These are phyloP conservation scores for Leptatherina wallacei DNA, from an alignment of 2,797 vertebrate species.

Conservation along the genomic window DNA sequence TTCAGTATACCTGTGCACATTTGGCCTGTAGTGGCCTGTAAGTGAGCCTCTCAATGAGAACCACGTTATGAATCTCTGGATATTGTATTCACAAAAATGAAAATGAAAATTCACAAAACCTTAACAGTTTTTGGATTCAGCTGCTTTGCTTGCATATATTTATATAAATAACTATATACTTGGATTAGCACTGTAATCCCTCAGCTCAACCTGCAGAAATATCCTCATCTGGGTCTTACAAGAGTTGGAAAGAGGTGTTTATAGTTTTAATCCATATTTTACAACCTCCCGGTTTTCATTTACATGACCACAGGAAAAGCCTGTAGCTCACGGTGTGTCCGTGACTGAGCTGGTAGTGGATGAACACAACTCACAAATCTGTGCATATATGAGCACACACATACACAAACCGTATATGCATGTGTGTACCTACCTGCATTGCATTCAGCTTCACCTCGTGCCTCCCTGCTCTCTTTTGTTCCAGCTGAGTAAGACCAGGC, in stretches of 20 bases:
- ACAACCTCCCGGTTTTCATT: slow-evolving; percentile 64
- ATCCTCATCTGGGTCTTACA: slow-evolving; percentile 75
- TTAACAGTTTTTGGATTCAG: too few relatives aligned
- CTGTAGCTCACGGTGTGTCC: slow-evolving; percentile 30
- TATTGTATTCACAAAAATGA: not conserved
- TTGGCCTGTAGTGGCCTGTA: not conserved
- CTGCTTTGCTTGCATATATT: not conserved
- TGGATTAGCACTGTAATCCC: slow-evolving; percentile 43
- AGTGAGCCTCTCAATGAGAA: not conserved
- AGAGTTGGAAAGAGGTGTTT: slow-evolving; percentile 77
- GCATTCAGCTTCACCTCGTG: slow-evolving; percentile 17
- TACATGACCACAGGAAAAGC: slow-evolving; percentile 80
- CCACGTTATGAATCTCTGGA: not conserved
- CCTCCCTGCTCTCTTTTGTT: slow-evolving; percentile 66
- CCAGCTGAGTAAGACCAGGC: slow-evolving; percentile 86
- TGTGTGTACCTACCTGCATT: slow-evolving; percentile 20
- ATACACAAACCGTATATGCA: slow-evolving; percentile 29
- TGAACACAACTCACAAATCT: slow-evolving; percentile 53
- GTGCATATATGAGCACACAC: slow-evolving; percentile 2
- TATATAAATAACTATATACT: not conserved
- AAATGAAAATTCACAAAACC: not conserved
- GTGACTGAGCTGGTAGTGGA: slow-evolving; percentile 10
- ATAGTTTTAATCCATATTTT: slow-evolving; percentile 80
- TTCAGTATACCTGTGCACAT: not conserved
- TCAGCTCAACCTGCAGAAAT: slow-evolving; percentile 63